phyloP scores from a whole-genome alignment of 2,113 vertebrate species.

The Agelaius phoeniceus region DNA sequence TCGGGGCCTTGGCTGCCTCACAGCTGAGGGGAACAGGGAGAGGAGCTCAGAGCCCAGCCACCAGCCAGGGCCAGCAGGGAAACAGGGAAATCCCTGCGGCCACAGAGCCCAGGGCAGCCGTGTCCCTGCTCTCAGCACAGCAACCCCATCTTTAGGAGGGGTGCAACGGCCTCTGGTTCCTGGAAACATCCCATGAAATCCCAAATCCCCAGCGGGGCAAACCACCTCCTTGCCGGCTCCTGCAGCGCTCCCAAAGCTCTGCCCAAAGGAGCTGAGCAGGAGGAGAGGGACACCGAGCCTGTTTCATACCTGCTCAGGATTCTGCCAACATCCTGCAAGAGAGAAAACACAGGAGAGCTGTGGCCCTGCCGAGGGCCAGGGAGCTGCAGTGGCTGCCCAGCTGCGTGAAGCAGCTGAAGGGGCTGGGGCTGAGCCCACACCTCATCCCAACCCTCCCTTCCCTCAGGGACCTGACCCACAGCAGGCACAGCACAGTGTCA shows the following conservation, averaged over 20 bases:
- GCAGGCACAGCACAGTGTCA: fast-evolving
- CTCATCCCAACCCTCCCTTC: background rate
- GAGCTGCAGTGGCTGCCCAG: background rate
- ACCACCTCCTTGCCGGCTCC: background rate
- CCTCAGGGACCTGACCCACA: background rate
- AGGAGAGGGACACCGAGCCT: background rate
- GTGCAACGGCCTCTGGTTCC: background rate
- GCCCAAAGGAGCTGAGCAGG: fast-evolving
- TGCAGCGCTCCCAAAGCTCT: background rate
- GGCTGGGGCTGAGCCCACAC: background rate
- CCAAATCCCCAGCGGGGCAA: background rate
- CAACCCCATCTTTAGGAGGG: background rate
- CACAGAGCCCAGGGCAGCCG: background rate
- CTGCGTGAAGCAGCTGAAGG: background rate
- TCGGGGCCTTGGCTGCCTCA: fast-evolving
- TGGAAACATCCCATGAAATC: background rate
- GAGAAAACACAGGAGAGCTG: background rate
- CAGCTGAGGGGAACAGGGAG: background rate
- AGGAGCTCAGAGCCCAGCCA: background rate
- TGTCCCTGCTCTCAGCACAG: fast-evolving
- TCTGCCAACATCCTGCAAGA: constrained; percentile 2
- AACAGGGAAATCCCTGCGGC: background rate
- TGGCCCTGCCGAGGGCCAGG: background rate
- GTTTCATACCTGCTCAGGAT: background rate
- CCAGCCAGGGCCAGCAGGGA: background rate